Conservation (phyloP, 2,888 invertebrate species). For the Drosophila merina region DNA sequence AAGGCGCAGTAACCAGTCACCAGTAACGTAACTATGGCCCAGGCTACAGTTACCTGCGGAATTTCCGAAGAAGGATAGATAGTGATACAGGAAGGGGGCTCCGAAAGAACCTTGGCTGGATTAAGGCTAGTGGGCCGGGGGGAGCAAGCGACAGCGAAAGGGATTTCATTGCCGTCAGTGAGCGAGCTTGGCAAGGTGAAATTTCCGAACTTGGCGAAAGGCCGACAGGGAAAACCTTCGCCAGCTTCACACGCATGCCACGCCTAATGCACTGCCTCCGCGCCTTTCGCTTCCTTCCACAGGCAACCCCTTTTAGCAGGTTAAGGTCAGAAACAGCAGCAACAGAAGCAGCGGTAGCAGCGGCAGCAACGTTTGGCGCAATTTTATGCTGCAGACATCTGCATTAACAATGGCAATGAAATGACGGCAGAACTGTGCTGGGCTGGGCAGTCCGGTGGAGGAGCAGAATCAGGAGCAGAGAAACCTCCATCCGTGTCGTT, state of each 20-base stretch:
- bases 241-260: constrained; percentile 59
- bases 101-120: constrained; percentile 1
- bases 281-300: constrained; percentile 1
- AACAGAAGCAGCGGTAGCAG: constrained; percentile 15
- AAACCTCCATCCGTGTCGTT: constrained; percentile 56
- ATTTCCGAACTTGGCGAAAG: constrained; percentile 53
- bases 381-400: constrained; percentile 70
- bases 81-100: constrained; percentile 8
- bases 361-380: constrained; percentile 43
- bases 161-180: constrained; percentile 60
- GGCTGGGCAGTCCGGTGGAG: neutral
- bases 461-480: constrained; percentile 15
- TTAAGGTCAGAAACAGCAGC: constrained; percentile 62
- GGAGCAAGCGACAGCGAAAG: constrained; percentile 26
- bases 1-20: constrained; percentile 17
- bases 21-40: constrained; percentile 15
- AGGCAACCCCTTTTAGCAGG: constrained; percentile 49
- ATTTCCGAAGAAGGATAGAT: neutral
- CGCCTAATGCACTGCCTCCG: constrained; percentile 48
- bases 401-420: constrained; percentile 71
- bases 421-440: constrained; percentile 34
- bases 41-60: constrained; percentile 15
- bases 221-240: constrained; percentile 57
- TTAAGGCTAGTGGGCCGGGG: neutral
- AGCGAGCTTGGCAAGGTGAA: constrained; percentile 49